Evolutionary conservation across 2,888 invertebrate species (phyloP).

Genomic region (Agapostemon virescens): DNA sequence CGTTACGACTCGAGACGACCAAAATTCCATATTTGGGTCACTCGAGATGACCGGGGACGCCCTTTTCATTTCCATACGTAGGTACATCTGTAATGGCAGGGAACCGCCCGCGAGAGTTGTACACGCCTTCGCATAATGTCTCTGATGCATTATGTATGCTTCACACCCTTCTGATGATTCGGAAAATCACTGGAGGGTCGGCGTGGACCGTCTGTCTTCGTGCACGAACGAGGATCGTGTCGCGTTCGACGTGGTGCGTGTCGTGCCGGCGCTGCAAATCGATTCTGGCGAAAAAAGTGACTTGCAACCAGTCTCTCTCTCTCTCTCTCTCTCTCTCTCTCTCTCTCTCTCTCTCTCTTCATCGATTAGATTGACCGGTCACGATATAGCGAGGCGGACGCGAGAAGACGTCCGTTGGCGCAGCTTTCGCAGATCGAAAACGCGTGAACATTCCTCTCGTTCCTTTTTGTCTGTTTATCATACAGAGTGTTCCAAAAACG

Average conservation of each 20-base stretch:
- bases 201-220: conserved; percentile 49
- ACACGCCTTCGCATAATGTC: conserved; percentile 71
- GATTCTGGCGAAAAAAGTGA: conserved; percentile 47
- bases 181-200: conserved; percentile 68
- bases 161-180: conserved; percentile 72
- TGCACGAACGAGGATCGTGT: conserved; percentile 56
- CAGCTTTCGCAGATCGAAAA: background rate
- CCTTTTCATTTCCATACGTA: conserved; percentile 65
- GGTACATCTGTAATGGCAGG: conserved; percentile 69
- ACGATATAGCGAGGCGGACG: conserved; percentile 7
- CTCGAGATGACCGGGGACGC: conserved; percentile 15
- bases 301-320: conserved; percentile 11
- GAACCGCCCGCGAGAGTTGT: conserved; percentile 58
- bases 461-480: background rate
- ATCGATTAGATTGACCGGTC: conserved; percentile 48
- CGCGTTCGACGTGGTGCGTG: conserved; percentile 48
- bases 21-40: conserved; percentile 71
- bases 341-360: background rate
- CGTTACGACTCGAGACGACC: conserved; percentile 40
- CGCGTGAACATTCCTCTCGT: background rate
- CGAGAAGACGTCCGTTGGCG: background rate
- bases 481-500: too few relatives aligned
- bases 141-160: conserved; percentile 72
- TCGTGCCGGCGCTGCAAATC: conserved; percentile 44
- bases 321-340: background rate